Percentiles rank a stretch among this genome's conserved stretches.
Evolutionary conservation across 1,140 invertebrate species (phyloP).

Genomic region (Drosophila kepulauana): DNA sequence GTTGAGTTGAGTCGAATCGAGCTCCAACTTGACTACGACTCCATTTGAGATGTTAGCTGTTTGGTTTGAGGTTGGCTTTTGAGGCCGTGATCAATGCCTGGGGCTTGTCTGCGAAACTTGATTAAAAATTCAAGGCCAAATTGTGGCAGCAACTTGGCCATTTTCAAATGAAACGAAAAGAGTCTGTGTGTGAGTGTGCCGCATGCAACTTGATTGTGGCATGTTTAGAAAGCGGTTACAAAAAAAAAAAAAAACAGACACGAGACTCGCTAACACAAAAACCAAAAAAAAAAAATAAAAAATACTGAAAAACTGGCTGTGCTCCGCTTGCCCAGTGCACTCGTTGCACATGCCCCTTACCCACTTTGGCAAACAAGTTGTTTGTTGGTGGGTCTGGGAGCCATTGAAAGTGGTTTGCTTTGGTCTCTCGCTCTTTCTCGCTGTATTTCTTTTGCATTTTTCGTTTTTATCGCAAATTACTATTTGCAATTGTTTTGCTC

Average conservation of each 20-base stretch:
- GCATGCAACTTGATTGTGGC: conserved; percentile 36
- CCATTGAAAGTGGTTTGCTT: conserved; percentile 42
- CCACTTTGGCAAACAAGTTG: conserved; percentile 56
- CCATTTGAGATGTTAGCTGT: conserved; percentile 7
- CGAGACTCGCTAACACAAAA: background rate
- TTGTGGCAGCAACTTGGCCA: conserved; percentile 66
- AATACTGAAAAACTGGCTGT: conserved; percentile 11
- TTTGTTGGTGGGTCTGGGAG: conserved; percentile 10
- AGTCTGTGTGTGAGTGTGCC: conserved; percentile 24
- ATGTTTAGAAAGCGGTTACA: conserved; percentile 73
- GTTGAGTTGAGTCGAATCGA: too few species aligned
- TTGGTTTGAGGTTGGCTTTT: conserved; percentile 5
- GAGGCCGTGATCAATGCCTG: conserved; percentile 58
- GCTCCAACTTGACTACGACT: background rate
- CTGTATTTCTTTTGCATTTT: background rate
- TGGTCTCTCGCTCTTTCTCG: background rate
- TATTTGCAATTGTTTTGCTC: conserved; percentile 36
- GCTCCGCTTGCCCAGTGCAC: conserved; percentile 66
- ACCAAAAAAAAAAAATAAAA: background rate
- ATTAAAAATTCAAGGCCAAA: conserved; percentile 83
- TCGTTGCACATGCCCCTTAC: conserved; percentile 60
- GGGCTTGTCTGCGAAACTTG: conserved; percentile 73
- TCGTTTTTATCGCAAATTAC: conserved; percentile 17
- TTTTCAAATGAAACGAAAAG: conserved; percentile 59
- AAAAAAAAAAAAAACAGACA: background rate